Evolutionary conservation across 2,888 invertebrate genomes (phyloP).

Genomic region (Habrosyne pyritoides): DNA sequence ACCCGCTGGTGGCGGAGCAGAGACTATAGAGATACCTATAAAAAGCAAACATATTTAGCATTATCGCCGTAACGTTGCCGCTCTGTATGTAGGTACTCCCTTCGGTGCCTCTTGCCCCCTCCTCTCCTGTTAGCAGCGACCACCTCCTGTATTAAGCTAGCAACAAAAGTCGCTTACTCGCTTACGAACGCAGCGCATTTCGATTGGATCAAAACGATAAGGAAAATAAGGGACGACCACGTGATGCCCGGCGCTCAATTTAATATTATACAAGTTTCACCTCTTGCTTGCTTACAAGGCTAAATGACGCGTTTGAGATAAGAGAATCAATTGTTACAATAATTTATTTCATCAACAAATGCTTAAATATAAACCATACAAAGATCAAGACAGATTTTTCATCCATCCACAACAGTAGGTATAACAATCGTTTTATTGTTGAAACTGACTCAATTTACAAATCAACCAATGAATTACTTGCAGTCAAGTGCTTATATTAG

Average conservation of each 20-base stretch:
- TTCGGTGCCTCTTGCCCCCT: slow-evolving; percentile 70
- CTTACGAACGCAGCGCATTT: slow-evolving; percentile 51
- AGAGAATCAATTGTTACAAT: slow-evolving; percentile 34
- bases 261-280: slow-evolving; percentile 48
- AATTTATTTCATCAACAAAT: slow-evolving; percentile 16
- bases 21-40: slow-evolving; percentile 54
- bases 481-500: slow-evolving; percentile 63
- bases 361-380: background rate
- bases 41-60: slow-evolving; percentile 52
- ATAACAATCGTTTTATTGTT: slow-evolving; percentile 9
- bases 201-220: slow-evolving; percentile 63
- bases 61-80: slow-evolving; percentile 68
- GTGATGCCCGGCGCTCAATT: slow-evolving; percentile 45
- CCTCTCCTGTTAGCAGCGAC: slow-evolving; percentile 59
- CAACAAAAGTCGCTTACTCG: slow-evolving; percentile 54
- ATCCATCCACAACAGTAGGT: background rate
- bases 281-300: slow-evolving; percentile 27
- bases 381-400: background rate
- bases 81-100: slow-evolving; percentile 67
- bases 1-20: slow-evolving; percentile 32
- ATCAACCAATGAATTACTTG: slow-evolving; percentile 60
- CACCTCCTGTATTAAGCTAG: slow-evolving; percentile 59
- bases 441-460: slow-evolving; percentile 28
- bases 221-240: slow-evolving; percentile 57
- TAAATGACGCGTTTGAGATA: slow-evolving; percentile 51